Evolutionary conservation across 1,140 invertebrate genomes (phyloP), one percentile per base, ranked within the genome.

Genomic region (Muscidifurax raptorellus): DNA sequence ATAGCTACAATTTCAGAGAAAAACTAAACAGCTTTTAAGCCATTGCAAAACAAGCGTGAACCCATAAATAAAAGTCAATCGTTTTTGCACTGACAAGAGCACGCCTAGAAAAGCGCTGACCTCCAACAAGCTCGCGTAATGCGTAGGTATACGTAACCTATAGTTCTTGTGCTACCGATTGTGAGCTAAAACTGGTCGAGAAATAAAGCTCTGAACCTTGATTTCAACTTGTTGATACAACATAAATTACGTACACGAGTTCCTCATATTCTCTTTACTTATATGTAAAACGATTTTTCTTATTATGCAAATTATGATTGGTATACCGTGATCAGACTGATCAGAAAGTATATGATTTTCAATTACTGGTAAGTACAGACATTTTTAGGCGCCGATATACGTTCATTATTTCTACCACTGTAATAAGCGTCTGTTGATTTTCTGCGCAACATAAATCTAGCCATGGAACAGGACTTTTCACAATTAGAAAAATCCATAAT

Each of bases 31-130:
- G 52, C 52, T 59, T 59, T 28, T 69, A 30, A 69, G 22, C 12
- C 25, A 28, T 69, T 69, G 66, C 66, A 69, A 69, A 69, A 69
- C 66, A 18, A 69, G 13, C 66, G 66, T 28, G 27, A 69, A 69
- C 12, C 27, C 66, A 69, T 69, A 30, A 28, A 69, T 28, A 69
- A 69, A 59, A 28, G 66, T n/a, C 66, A n/a, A 10, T 69, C 7
- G 9, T 69, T 69, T 69, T 69, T 69, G 28, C 9, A 13, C 7
- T 2, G 66, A 28, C 66, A 13, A 69, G 25, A 69, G 28, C 28
- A 69, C 12, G 10, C 66, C 25, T 69, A 69, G 66, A 69, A 69
- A 69, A 69, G 66, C 66, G 5, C 7, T 69, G 66, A 69, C 66
- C 66, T 69, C 66, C 28, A 69, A 69, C 66, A 13, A 22, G 52